Evolutionary conservation across 37 sponge, comb jelly and placozoan genomes (phyloP).

Genomic region (Ephydatia muelleri): DNA sequence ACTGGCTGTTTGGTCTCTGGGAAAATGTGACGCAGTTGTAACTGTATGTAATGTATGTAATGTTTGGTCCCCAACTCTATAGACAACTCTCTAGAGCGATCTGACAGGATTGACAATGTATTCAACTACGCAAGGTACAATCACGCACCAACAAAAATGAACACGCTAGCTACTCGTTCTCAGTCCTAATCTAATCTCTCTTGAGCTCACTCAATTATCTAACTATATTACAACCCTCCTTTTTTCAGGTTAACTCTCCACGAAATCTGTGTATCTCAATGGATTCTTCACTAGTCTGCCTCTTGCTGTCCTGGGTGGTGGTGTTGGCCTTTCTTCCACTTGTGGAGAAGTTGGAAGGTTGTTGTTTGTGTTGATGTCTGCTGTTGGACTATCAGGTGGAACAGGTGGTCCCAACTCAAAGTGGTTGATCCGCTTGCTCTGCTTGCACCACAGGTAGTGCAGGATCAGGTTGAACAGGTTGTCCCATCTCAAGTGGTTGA

Average conservation of each 20-base stretch:
- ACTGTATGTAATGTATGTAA: too few relatives aligned
- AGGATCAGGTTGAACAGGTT: neutral
- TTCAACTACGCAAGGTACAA: neutral
- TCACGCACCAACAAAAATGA: neutral
- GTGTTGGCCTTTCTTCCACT: neutral
- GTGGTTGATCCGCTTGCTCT: neutral
- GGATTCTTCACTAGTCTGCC: neutral
- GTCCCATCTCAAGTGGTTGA: too few relatives aligned
- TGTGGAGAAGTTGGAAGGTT: neutral
- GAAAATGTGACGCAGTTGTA: too few relatives aligned
- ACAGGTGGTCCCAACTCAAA: neutral
- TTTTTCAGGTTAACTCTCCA: neutral
- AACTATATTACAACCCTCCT: neutral
- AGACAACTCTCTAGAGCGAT: neutral
- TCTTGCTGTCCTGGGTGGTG: neutral
- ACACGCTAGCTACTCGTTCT: neutral
- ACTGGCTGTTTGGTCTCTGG: too few relatives aligned
- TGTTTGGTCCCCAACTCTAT: neutral
- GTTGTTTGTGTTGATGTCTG: neutral
- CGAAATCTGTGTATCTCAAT: neutral
- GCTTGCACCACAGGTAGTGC: neutral
- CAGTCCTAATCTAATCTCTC: neutral
- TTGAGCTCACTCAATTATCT: neutral
- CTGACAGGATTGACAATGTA: neutral
- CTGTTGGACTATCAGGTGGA: neutral